Conservation (phyloP, 1,140 invertebrate genomes). For the Cardiocondyla obscurior region DNA sequence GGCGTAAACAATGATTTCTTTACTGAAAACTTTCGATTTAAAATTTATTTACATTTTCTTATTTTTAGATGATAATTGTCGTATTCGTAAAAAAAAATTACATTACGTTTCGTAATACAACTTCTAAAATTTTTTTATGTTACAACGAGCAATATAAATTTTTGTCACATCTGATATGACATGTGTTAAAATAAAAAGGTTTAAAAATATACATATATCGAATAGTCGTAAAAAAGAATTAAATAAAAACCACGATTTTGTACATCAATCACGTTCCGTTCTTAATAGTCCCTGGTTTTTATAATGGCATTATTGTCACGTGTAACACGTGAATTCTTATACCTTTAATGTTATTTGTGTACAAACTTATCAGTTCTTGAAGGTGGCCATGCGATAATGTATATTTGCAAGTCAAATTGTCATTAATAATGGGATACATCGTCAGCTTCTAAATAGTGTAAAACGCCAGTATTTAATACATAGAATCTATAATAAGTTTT, state of each 20-base stretch:
- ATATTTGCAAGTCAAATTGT: constrained; percentile 20
- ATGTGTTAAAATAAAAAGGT: not conserved
- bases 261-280: not conserved
- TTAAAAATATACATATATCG: not conserved
- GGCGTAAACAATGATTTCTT: not conserved
- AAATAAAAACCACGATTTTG: not conserved
- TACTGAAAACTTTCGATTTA: not conserved
- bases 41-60: too few species aligned
- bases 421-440: not conserved
- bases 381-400: not conserved
- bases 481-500: not conserved
- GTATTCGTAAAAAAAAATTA: not conserved
- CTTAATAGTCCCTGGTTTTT: not conserved
- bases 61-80: not conserved
- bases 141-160: not conserved
- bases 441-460: not conserved
- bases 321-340: constrained; percentile 13
- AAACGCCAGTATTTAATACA: not conserved
- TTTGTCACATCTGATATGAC: not conserved
- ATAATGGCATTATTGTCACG: constrained; percentile 1
- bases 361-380: constrained; percentile 2
- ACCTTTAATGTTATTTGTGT: not conserved
- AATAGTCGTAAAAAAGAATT: not conserved
- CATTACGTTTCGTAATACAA: not conserved
- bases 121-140: not conserved